phyloP scores from a whole-genome alignment of 2,797 vertebrate species.

The Columba guinea region DNA sequence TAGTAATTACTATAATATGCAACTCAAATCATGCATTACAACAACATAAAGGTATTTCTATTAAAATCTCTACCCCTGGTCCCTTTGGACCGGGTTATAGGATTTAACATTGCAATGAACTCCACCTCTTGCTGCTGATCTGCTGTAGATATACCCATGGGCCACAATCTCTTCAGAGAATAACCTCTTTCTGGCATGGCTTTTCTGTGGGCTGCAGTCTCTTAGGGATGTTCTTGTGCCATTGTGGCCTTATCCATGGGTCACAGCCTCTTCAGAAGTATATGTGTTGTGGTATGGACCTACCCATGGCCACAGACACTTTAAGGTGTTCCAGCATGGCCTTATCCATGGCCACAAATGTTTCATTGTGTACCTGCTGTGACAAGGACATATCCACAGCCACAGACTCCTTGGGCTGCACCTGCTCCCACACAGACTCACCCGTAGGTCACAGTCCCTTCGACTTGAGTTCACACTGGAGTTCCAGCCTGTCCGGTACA shows the following conservation, averaged over 20 bases:
- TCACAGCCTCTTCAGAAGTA: not conserved
- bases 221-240: not conserved
- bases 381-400: not conserved
- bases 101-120: not conserved
- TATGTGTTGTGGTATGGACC: not conserved
- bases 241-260: not conserved
- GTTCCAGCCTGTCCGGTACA: not conserved
- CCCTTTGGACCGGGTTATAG: not conserved
- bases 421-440: not conserved
- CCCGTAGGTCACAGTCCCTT: not conserved
- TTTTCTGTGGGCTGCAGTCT: not conserved
- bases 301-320: not conserved
- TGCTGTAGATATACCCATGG: not conserved
- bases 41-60: not conserved
- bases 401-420: not conserved
- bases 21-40: not conserved
- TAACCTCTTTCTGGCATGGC: not conserved
- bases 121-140: not conserved
- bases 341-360: not conserved
- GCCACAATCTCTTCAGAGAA: not conserved
- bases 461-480: fast-evolving
- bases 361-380: not conserved
- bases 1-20: not conserved
- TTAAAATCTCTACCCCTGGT: not conserved
- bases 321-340: not conserved